phyloP scores from a whole-genome alignment of 2,797 vertebrate genomes.

The Gephyroberyx darwinii region DNA sequence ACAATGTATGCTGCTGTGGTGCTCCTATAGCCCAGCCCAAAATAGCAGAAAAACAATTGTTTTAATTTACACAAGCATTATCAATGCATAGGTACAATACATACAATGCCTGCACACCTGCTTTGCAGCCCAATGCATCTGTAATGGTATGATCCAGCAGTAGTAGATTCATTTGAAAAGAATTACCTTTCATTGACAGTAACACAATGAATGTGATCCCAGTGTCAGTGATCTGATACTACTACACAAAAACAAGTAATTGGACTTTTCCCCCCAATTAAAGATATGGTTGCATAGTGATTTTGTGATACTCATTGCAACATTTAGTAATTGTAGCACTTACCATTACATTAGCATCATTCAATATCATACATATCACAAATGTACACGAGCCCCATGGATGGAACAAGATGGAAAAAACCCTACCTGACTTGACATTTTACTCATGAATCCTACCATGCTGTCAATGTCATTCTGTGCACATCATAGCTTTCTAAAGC shows the following conservation, averaged over 20 bases:
- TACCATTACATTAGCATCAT: constrained; percentile 15
- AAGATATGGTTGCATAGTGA: constrained; percentile 5
- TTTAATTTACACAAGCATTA: too few relatives aligned
- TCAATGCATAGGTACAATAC: constrained; percentile 1
- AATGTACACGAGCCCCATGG: constrained; percentile 25
- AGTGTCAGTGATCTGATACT: background rate
- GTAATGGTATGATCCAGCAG: background rate
- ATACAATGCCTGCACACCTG: background rate
- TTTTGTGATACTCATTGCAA: background rate
- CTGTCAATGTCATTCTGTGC: constrained; percentile 68
- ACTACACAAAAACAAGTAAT: background rate
- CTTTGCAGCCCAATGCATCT: too few relatives aligned
- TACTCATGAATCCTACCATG: background rate
- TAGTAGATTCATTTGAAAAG: background rate
- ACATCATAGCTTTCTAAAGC: constrained; percentile 53
- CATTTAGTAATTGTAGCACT: background rate
- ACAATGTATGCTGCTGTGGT: too few relatives aligned
- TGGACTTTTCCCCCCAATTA: background rate
- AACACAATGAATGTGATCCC: constrained; percentile 10
- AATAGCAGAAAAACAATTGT: too few relatives aligned
- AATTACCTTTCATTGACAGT: constrained; percentile 9
- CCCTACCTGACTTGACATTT: constrained; percentile 26
- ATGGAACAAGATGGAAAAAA: constrained; percentile 9
- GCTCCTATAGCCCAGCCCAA: too few relatives aligned
- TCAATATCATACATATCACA: background rate